phyloP scores from a whole-genome alignment of 2,113 vertebrate genomes.

The Bombycilla garrulus region DNA sequence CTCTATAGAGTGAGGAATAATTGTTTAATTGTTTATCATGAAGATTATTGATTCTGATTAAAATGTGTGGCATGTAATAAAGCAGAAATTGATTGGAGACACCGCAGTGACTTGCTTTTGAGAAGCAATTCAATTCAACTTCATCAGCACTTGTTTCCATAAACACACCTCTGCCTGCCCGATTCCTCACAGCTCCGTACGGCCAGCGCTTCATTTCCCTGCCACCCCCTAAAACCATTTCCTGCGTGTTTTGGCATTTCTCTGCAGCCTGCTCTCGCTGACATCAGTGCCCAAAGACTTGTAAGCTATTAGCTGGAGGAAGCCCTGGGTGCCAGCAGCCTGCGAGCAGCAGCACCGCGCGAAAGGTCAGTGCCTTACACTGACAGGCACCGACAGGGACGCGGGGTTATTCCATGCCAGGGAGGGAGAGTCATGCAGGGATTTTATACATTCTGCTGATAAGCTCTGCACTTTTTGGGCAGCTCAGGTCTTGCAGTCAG shows the following conservation, averaged over 20 bases:
- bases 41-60: constrained; percentile 77
- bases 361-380: constrained; percentile 36
- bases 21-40: constrained; percentile 82
- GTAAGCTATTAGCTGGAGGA: constrained; percentile 43
- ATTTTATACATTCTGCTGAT: constrained; percentile 10
- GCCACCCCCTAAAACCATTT: background rate
- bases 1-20: constrained; percentile 74
- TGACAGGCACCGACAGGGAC: constrained; percentile 40
- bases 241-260: background rate
- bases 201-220: background rate
- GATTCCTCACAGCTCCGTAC: background rate
- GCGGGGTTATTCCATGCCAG: background rate
- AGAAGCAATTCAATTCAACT: constrained; percentile 57
- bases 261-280: background rate
- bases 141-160: constrained; percentile 55
- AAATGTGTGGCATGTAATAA: constrained; percentile 72
- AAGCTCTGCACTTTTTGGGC: constrained; percentile 1
- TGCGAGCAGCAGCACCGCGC: background rate
- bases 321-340: background rate
- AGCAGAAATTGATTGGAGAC: constrained; percentile 61
- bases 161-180: background rate
- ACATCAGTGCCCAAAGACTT: constrained; percentile 2
- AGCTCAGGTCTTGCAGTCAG: constrained; percentile 5
- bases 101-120: constrained; percentile 22
- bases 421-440: background rate